phyloP scores from a whole-genome alignment of 1,140 invertebrate species.

The Cryptotermes secundus region DNA sequence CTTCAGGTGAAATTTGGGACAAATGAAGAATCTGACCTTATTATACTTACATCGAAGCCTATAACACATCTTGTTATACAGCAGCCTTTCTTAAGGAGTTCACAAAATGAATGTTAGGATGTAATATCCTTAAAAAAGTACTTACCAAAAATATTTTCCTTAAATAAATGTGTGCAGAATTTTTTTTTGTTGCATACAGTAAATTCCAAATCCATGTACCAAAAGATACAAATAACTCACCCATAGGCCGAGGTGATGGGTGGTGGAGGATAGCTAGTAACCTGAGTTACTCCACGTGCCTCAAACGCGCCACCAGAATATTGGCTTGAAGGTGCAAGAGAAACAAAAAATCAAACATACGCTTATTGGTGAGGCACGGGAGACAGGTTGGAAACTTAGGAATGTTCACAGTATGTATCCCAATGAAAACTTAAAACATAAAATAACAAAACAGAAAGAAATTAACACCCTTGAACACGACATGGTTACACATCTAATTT shows the following conservation, averaged over 20 bases:
- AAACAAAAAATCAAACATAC: slow-evolving; percentile 16
- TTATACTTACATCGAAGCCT: too few species aligned
- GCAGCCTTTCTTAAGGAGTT: too few species aligned
- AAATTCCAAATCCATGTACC: neutral
- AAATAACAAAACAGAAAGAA: neutral
- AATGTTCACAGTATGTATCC: neutral
- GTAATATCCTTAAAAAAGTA: too few species aligned
- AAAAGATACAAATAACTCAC: slow-evolving; percentile 14
- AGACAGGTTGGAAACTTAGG: slow-evolving; percentile 15
- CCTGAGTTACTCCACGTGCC: neutral
- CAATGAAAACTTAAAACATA: neutral
- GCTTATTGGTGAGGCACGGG: slow-evolving; percentile 16
- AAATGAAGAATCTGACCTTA: too few species aligned
- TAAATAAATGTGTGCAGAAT: too few species aligned
- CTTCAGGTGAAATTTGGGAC: too few species aligned
- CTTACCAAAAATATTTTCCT: too few species aligned
- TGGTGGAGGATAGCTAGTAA: neutral
- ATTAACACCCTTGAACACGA: neutral
- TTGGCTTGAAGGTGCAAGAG: slow-evolving; percentile 15
- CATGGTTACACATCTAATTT: too few species aligned
- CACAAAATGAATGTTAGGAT: too few species aligned
- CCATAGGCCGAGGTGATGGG: neutral
- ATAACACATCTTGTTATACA: too few species aligned
- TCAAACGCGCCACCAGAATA: slow-evolving; percentile 13
- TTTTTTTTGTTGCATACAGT: neutral